These are phyloP conservation scores for Carpatolechia fugitivella DNA, from an alignment of 2,888 invertebrate genomes.

Conservation along the genomic window DNA sequence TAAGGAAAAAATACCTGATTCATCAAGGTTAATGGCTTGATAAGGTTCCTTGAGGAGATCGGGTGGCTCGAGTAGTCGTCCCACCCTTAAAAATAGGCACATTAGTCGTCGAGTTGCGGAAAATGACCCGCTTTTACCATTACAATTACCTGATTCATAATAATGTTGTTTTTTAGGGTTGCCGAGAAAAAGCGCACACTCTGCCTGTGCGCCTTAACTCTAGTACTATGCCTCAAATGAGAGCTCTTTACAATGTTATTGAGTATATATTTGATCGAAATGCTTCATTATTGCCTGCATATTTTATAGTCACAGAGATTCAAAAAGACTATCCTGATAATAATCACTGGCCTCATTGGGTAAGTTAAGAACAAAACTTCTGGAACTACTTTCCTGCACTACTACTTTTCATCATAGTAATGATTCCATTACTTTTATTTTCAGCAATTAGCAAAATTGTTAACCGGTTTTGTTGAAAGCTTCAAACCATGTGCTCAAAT, in stretches of 20 bases:
- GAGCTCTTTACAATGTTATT: conserved; percentile 89
- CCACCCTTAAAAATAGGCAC: too few relatives aligned
- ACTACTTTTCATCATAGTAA: too few relatives aligned
- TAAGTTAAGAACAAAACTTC: conserved; percentile 48
- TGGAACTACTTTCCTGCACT: too few relatives aligned
- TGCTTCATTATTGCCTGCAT: conserved; percentile 94
- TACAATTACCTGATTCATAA: too few relatives aligned
- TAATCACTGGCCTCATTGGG: conserved; percentile 94
- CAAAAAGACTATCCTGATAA: conserved; percentile 92
- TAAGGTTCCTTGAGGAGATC: too few relatives aligned
- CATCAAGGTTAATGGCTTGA: too few relatives aligned
- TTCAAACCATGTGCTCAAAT: conserved; percentile 97
- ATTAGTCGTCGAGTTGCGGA: too few relatives aligned
- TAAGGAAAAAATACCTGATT: too few relatives aligned
- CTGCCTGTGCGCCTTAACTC: conserved; percentile 89
- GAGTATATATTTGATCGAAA: conserved; percentile 95
- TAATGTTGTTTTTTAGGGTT: conserved; percentile 74
- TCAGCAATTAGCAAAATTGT: conserved; percentile 89
- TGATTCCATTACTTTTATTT: conserved; percentile 24
- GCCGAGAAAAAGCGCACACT: conserved; percentile 92
- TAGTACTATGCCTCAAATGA: conserved; percentile 88
- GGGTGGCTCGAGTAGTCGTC: too few relatives aligned
- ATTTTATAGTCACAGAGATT: conserved; percentile 97
- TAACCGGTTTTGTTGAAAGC: conserved; percentile 94
- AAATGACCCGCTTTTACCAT: too few relatives aligned